A percentile compares a stretch with the other conserved stretches of the same genome.
These are phyloP conservation scores for Otus sunia DNA, from an alignment of 2,113 vertebrate genomes.

Conservation along the genomic window DNA sequence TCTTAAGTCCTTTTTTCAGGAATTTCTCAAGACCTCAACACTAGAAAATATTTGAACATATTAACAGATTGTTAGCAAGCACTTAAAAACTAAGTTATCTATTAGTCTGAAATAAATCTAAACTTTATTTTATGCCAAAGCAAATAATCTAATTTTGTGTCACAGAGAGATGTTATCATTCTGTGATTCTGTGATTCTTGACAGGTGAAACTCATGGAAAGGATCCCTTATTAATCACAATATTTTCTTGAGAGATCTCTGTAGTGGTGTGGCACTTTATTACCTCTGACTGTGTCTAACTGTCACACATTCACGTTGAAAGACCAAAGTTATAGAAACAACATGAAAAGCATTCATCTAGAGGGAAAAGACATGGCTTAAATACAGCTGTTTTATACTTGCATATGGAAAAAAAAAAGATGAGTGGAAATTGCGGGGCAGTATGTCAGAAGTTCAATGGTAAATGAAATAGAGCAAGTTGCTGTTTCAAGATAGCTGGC, in stretches of 20 bases:
- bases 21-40: background rate
- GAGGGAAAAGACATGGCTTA: background rate
- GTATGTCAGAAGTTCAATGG: background rate
- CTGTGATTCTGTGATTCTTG: background rate
- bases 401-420: rapidly evolving
- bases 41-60: background rate
- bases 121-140: background rate
- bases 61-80: background rate
- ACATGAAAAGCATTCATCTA: background rate
- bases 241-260: background rate
- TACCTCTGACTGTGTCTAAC: background rate
- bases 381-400: background rate
- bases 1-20: background rate
- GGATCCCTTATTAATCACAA: background rate
- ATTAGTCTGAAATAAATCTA: background rate
- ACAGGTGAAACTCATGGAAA: background rate
- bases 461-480: background rate
- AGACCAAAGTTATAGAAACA: background rate
- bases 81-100: background rate
- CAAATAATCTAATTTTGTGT: background rate
- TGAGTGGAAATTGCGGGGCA: background rate
- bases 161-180: background rate
- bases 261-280: background rate
- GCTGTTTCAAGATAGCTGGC: background rate
- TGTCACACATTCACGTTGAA: background rate